Evolutionary conservation across 64 coral and sea anemone species (phyloP).

Genomic region (Orbicella faveolata): DNA sequence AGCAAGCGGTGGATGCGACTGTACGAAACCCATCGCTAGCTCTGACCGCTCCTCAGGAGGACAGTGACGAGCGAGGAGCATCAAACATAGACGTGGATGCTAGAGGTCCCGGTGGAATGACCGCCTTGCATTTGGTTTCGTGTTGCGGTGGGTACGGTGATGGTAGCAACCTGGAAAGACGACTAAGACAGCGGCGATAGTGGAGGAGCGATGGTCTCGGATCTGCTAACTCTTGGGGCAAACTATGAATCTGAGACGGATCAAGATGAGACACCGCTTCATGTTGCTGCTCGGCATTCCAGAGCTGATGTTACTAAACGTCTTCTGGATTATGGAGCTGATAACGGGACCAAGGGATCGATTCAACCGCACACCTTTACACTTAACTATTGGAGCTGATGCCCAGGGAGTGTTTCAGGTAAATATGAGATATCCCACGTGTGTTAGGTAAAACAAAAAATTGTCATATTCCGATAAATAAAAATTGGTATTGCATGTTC

Average conservation of each 20-base stretch:
- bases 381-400: slow-evolving; percentile 88
- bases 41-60: slow-evolving; percentile 84
- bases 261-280: slow-evolving; percentile 80
- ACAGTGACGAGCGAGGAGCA: slow-evolving; percentile 31
- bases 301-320: slow-evolving; percentile 89
- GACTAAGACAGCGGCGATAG: slow-evolving; percentile 96
- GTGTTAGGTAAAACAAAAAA: background rate
- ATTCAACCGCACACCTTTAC: slow-evolving; percentile 81
- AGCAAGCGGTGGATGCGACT: slow-evolving; percentile 83
- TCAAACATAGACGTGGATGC: slow-evolving; percentile 73
- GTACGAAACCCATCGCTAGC: slow-evolving; percentile 69
- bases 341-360: slow-evolving; percentile 76
- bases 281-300: slow-evolving; percentile 87
- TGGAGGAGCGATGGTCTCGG: slow-evolving; percentile 86
- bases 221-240: slow-evolving; percentile 89
- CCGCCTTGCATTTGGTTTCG: slow-evolving; percentile 77
- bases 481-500: no score
- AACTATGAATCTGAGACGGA: slow-evolving; percentile 73
- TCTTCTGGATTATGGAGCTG: slow-evolving; percentile 81
- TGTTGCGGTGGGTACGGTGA: slow-evolving; percentile 80
- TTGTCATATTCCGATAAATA: no score
- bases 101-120: slow-evolving; percentile 91
- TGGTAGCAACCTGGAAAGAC: slow-evolving; percentile 78
- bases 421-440: background rate
- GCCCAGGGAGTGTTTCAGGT: slow-evolving; percentile 97